Percentiles rank a stretch among this genome's conserved stretches.
Conservation (phyloP, 2,113 vertebrate genomes). For the Brienomyrus longianalis region DNA sequence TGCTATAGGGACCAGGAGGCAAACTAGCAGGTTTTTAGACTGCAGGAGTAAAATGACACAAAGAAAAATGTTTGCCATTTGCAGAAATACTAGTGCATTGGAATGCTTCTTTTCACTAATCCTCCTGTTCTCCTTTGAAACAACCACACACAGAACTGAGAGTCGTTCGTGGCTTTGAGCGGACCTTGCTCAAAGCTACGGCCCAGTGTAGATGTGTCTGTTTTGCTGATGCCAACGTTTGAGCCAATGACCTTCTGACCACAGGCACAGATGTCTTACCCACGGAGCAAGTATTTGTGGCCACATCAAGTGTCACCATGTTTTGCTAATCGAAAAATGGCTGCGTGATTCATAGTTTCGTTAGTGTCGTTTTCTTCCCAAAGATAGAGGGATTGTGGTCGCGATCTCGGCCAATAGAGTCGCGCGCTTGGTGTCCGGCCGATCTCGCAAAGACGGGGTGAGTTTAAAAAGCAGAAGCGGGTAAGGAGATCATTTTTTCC, state of each 20-base stretch:
- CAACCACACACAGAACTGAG: background rate
- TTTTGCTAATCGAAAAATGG: no score
- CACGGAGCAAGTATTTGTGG: no score
- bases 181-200: no score
- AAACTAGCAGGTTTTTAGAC: background rate
- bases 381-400: background rate
- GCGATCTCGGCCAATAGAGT: background rate
- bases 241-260: no score
- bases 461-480: background rate
- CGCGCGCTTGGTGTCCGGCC: background rate
- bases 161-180: background rate
- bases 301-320: no score
- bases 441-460: background rate
- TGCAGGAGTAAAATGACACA: background rate
- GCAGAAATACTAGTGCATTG: background rate
- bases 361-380: background rate
- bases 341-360: no score
- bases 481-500: background rate
- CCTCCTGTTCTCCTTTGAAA: background rate
- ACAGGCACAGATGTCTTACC: no score
- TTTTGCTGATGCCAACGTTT: no score
- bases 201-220: no score
- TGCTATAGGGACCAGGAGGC: no score
- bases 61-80: background rate
- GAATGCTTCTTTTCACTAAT: background rate